These are phyloP conservation scores for Buteo buteo DNA, from an alignment of 2,113 vertebrate genomes.

Conservation along the genomic window DNA sequence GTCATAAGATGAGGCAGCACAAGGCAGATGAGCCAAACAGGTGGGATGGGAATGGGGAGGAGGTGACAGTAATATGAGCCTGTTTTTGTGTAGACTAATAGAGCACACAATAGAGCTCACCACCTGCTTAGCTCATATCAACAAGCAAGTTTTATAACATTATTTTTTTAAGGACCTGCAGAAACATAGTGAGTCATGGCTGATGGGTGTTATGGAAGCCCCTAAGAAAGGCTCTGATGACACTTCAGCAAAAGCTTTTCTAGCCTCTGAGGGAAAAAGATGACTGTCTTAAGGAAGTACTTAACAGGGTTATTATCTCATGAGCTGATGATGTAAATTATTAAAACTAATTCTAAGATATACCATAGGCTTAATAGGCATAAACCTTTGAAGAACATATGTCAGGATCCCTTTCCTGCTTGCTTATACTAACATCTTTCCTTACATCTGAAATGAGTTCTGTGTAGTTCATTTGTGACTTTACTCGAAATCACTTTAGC, in stretches of 20 bases:
- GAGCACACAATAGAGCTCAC: neutral
- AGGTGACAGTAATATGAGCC: neutral
- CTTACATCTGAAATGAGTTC: neutral
- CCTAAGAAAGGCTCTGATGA: neutral
- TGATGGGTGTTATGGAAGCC: neutral
- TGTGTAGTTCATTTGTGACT: neutral
- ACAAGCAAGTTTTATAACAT: neutral
- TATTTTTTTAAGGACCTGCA: neutral
- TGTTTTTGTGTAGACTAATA: neutral
- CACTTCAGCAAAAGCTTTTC: neutral
- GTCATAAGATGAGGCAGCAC: neutral
- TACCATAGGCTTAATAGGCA: slow-evolving; percentile 30
- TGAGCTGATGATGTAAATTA: slow-evolving; percentile 28
- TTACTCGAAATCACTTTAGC: neutral
- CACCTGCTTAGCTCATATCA: neutral
- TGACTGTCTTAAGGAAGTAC: neutral
- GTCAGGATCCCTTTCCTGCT: neutral
- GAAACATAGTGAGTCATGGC: neutral
- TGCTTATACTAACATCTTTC: neutral
- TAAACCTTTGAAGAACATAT: slow-evolving; percentile 25
- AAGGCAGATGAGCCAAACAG: neutral
- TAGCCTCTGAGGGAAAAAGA: neutral
- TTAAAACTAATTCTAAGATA: slow-evolving; percentile 40
- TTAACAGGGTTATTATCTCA: neutral
- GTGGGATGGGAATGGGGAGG: neutral